Base-by-base conservation (phyloP, 2,888 invertebrate species). In the Bombylius major region DNA sequence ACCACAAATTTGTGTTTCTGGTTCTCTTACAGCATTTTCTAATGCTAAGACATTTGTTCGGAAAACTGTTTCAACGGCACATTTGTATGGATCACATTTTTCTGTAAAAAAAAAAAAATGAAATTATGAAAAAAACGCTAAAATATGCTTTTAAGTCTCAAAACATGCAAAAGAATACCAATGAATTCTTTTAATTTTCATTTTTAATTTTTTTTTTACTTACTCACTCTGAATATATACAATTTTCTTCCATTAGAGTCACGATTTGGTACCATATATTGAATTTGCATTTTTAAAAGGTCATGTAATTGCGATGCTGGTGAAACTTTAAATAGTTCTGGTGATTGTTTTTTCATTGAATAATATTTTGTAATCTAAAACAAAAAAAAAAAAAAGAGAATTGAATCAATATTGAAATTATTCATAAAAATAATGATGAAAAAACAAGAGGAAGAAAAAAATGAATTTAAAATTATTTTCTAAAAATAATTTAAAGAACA, bases 1-100 rank as follows among this genome's bases (percentile, higher is more conserved):
- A 72, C 77, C 52, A 69, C 64, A 75, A 32, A 81, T 75, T 70
- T 82, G 81, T 0, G 77, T 77, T 62, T 77, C 77, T 53, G 78
- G 76, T 54, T 79, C 78, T 60, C 78, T 70, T 5, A 78, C 77
- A 9, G 78, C 66, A 57, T 77, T 75, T 62, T 79, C 79, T 59
- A 81, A 64, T 12, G 77, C 76, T 51, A 80, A 63, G 45, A 79
- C 73, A 62, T 78, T 79, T 23, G 77, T 73, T 58, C 77, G 75
- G 60, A 80, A 77, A 32, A 81, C 70, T 52, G 78, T 77, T 49
- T 78, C 76, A 59, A 77, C 75, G 23, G 71, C 70, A 32, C 75
- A 73, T 62, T 69, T 69, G n/a, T 68, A 66, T 7, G 76, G 70
- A 63, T 77, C 76, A 60, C 77, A 73, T 62, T 75, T 71, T 62